These are phyloP conservation scores for Chaetoderma sp. DNA, from an alignment of 2,888 invertebrate species.

Conservation along the genomic window DNA sequence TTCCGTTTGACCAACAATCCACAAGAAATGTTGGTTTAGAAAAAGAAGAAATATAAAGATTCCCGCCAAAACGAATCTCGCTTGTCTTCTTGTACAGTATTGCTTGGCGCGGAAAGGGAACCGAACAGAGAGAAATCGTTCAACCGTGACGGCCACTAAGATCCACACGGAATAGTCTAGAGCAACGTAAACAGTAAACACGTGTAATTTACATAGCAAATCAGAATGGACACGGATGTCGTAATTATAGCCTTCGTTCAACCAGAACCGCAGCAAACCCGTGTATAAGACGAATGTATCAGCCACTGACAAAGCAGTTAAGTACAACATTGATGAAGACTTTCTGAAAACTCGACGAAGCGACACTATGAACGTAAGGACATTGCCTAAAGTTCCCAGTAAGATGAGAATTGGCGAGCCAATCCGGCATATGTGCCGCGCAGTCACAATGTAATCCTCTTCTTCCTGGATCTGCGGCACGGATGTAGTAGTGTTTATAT, in stretches of 20 bases:
- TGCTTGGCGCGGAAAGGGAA: slow-evolving; percentile 49
- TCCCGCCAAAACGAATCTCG: slow-evolving; percentile 39
- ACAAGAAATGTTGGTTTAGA: slow-evolving; percentile 60
- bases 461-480: no score
- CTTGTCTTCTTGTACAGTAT: slow-evolving; percentile 46
- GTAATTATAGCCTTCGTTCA: slow-evolving; percentile 35
- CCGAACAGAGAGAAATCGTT: slow-evolving; percentile 60
- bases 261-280: slow-evolving; percentile 46
- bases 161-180: slow-evolving; percentile 61
- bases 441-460: no score
- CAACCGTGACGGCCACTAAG: slow-evolving; percentile 58
- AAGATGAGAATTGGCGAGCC: slow-evolving; percentile 38
- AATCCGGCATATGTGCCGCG: no score
- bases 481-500: no score
- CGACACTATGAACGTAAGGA: slow-evolving; percentile 41
- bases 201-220: slow-evolving; percentile 55
- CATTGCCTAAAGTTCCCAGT: slow-evolving; percentile 43
- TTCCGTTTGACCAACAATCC: slow-evolving; percentile 38
- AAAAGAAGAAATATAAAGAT: slow-evolving; percentile 34
- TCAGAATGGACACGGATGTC: slow-evolving; percentile 45
- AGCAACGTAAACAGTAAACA: slow-evolving; percentile 55
- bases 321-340: slow-evolving; percentile 46
- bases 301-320: slow-evolving; percentile 40
- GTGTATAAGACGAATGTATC: slow-evolving; percentile 42
- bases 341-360: slow-evolving; percentile 32